A percentile compares a stretch with the other conserved stretches of the same genome.
These are phyloP conservation scores for Sylvilagus bachmani DNA, from an alignment of 2,113 vertebrate genomes.

Conservation along the genomic window DNA sequence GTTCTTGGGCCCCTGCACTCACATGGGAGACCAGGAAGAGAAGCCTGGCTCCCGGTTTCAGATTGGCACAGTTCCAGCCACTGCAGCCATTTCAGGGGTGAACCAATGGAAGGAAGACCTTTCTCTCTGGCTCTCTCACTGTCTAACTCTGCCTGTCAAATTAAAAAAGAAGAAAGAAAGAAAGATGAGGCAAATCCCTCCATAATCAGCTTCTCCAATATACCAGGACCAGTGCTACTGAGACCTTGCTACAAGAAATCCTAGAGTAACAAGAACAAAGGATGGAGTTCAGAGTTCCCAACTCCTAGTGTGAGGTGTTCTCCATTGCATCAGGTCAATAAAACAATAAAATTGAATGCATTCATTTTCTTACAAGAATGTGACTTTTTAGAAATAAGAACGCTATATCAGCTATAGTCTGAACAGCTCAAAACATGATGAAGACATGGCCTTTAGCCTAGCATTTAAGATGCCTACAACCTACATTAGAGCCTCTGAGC, in stretches of 20 bases:
- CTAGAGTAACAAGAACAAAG: background rate
- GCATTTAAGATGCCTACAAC: too few species aligned
- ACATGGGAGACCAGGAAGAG: too few species aligned
- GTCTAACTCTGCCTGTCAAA: too few species aligned
- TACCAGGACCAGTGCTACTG: background rate
- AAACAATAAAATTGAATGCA: background rate
- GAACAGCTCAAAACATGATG: background rate
- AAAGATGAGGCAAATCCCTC: background rate
- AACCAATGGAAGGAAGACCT: too few species aligned
- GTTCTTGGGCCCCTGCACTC: too few species aligned
- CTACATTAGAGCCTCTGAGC: too few species aligned
- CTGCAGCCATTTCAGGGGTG: too few species aligned
- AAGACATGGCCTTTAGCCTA: too few species aligned
- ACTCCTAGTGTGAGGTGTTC: fast-evolving
- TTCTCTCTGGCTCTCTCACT: too few species aligned
- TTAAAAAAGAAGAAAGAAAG: too few species aligned
- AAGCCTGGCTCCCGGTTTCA: too few species aligned
- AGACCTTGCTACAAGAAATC: background rate
- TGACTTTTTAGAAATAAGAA: background rate
- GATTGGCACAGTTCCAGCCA: too few species aligned
- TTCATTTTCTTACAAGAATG: background rate
- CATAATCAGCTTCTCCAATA: background rate
- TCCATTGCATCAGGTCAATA: background rate
- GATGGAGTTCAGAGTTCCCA: background rate
- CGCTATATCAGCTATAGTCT: background rate